Base-by-base conservation (phyloP, 2,113 vertebrate genomes). In the Hemibagrus wyckioides region DNA sequence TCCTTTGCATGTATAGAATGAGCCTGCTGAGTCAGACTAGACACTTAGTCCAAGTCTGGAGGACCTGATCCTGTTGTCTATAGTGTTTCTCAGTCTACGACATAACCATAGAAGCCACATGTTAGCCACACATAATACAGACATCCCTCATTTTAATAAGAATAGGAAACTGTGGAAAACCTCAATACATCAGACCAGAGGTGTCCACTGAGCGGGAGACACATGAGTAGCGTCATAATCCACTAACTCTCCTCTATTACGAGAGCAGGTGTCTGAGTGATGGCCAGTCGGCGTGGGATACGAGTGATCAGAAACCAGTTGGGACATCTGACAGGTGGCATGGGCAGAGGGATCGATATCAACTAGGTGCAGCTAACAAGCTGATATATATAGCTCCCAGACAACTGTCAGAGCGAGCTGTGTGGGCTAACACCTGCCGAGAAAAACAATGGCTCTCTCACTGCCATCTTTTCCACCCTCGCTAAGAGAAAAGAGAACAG, bases 361-460 rank as follows among this genome's bases (percentile, higher is more conserved):
- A 89, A 28, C 88, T 75, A 79, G 79, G 86, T 82, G 86, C 63
- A 48, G 85, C 87, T 90, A 90, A 91, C 91, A 91, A 90, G 90
- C 80, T 48, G 50, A 91, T 91, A 90, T 91, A 90, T 92, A 91
- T 91, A 90, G 86, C 87, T 89, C 86, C 79, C 79, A 87, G 91
- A 89, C 83, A 85, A 77, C 86, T 90, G 86, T 90, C 90, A 90
- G 67, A 87, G 50, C 59, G 19, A 50, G 41, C 83, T 80, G 36
- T 61, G 83, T 87, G 86, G 85, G 89, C 65, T 85, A 75, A 84
- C 89, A 90, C 79, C 89, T 90, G 88, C 85, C 33, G 82, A 83
- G 84, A 69, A 75, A 82, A 77, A 91, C 50, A 84, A 83, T 87
- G 59, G 82, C 77, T 86, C 52, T 19, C 80, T 83, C 44, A 54